phyloP scores from a whole-genome alignment of 2,888 invertebrate species.

The Brassicogethes aeneus region DNA sequence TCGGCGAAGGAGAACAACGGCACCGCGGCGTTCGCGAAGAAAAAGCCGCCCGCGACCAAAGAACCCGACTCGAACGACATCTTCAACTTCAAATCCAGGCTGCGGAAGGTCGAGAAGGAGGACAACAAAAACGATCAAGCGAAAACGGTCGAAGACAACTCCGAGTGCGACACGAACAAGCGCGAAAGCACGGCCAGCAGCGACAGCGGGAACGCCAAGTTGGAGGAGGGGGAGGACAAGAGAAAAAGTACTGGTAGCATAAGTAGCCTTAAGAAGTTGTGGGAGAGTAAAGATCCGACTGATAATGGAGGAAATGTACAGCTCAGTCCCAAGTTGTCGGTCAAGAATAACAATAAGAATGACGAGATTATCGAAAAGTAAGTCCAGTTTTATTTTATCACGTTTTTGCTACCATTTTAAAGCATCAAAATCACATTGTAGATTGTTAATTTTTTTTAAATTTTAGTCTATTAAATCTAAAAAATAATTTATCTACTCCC shows the following conservation, averaged over 20 bases:
- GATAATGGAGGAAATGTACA: slow-evolving; percentile 45
- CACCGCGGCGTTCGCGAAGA: slow-evolving; percentile 59
- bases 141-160: slow-evolving; percentile 24
- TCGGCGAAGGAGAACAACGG: slow-evolving; percentile 33
- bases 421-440: no score
- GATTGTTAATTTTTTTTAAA: no score
- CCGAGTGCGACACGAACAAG: slow-evolving; percentile 36
- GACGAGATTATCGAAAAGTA: slow-evolving; percentile 41
- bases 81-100: slow-evolving; percentile 74
- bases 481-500: no score
- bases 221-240: slow-evolving; percentile 70
- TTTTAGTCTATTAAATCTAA: no score
- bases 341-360: slow-evolving; percentile 41
- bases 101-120: slow-evolving; percentile 68
- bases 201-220: slow-evolving; percentile 38
- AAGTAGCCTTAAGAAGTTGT: slow-evolving; percentile 82
- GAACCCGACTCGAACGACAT: slow-evolving; percentile 52
- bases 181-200: slow-evolving; percentile 41
- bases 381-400: no score
- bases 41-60: slow-evolving; percentile 49
- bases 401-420: no score
- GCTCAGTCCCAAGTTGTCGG: slow-evolving; percentile 55
- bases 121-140: slow-evolving; percentile 34
- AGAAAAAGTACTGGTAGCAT: slow-evolving; percentile 88
- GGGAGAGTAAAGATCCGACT: slow-evolving; percentile 71